Evolutionary conservation across 30 jellyfish, hydroid and myxozoan species (phyloP).

Genomic region (Hydractinia echinata): DNA sequence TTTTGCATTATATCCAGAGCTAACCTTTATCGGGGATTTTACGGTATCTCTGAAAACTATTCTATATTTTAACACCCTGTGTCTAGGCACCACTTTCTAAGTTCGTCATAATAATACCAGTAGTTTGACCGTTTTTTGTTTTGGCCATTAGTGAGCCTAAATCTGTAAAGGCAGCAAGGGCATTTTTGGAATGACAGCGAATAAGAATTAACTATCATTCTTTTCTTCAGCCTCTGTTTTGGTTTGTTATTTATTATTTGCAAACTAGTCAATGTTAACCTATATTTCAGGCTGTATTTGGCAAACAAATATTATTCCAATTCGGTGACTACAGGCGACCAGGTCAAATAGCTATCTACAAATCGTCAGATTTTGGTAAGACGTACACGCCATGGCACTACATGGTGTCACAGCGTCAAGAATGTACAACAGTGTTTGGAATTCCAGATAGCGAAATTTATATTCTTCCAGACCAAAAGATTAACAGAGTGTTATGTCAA

Average conservation of each 20-base stretch:
- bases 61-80: too few species aligned
- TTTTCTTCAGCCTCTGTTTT: not conserved
- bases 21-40: too few species aligned
- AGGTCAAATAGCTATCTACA: slow-evolving; percentile 48
- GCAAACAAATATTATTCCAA: slow-evolving; percentile 28
- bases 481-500: slow-evolving; percentile 72
- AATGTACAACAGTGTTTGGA: slow-evolving; percentile 57
- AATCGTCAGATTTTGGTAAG: slow-evolving; percentile 44
- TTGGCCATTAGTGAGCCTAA: not conserved
- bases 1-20: too few species aligned
- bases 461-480: slow-evolving; percentile 57
- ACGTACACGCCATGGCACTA: slow-evolving; percentile 57
- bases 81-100: too few species aligned
- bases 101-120: too few species aligned
- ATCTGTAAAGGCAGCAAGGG: not conserved
- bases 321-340: slow-evolving; percentile 69
- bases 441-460: slow-evolving; percentile 65
- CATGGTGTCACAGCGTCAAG: slow-evolving; percentile 33
- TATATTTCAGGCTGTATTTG: slow-evolving; percentile 35
- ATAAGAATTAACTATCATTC: not conserved
- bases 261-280: too few species aligned
- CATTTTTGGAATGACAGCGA: not conserved
- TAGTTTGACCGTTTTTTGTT: not conserved
- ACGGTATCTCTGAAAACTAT: too few species aligned
- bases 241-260: not conserved